phyloP scores from a whole-genome alignment of 2,797 vertebrate species.

The Bryconaethiops microstoma region DNA sequence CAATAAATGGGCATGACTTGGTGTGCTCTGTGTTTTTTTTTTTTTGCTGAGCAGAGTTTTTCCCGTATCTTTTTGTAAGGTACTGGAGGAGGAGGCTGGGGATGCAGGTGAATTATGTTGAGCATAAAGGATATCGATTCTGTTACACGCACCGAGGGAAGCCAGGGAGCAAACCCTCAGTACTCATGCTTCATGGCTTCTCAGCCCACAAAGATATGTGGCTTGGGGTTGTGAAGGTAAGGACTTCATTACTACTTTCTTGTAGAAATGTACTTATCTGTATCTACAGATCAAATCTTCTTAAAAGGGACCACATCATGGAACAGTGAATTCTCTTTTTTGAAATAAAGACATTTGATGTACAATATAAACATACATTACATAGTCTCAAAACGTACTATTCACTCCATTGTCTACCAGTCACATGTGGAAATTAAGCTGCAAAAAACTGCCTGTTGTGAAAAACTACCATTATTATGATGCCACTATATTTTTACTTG shows the following conservation, averaged over 20 bases:
- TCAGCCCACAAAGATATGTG: conserved; percentile 96
- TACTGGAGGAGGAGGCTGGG: conserved; percentile 86
- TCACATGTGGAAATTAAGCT: not conserved
- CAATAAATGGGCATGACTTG: not conserved
- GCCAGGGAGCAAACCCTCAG: conserved; percentile 78
- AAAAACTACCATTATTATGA: not conserved
- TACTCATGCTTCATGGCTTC: conserved; percentile 95
- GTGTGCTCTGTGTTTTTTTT: not conserved
- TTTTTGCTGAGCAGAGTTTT: not conserved
- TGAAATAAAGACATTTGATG: too few relatives aligned
- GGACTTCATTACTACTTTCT: not conserved
- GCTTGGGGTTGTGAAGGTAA: conserved; percentile 88
- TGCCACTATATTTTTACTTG: too few relatives aligned
- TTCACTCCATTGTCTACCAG: too few relatives aligned
- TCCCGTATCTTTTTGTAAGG: conserved; percentile 70
- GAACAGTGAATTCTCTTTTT: not conserved
- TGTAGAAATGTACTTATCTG: not conserved
- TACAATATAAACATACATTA: too few relatives aligned
- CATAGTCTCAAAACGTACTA: too few relatives aligned
- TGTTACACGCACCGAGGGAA: conserved; percentile 88
- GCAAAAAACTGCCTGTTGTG: not conserved
- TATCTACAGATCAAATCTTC: too few relatives aligned
- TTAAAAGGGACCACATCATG: not conserved
- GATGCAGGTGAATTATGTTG: conserved; percentile 79
- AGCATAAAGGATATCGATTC: conserved; percentile 85